Base-by-base conservation (phyloP, 1,140 invertebrate genomes). In the Thrips palmi region DNA sequence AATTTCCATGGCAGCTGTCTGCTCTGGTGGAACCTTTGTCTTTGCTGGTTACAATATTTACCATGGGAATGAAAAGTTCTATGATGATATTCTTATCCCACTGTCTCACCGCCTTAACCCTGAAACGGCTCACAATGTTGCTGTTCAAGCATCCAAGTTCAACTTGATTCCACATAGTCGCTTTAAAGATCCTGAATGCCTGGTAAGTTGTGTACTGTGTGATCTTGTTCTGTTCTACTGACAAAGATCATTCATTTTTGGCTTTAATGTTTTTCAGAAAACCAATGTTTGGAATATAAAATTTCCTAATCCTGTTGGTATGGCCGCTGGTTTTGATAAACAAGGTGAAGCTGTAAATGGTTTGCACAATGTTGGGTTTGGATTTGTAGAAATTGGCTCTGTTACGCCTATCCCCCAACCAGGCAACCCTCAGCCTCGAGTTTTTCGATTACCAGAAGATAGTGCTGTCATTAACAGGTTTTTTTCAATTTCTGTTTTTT, bases 291-390 rank as follows among this genome's bases (percentile, higher is more conserved):
- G 82, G 51, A 67, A 68, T 18, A 55, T 74, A 41, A 50, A 76
- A 12, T 75, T 97, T 33, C 60, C 62, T 41, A 96, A 93, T 64
- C 92, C 92, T 1, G 52, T 98, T 49, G 94, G 94, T 21, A 75
- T 97, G 47, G 93, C 93, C 32, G 94, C 94, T 43, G 94, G 94
- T 2, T 97, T 97, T 65, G 94, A 98, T 56, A 98, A 98, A 56
- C 74, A 97, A 59, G 93, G 73, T 7, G 86, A 97, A 64, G 87
- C 84, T 18, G 64, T 96, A 1, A 56, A 72, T 42, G 82, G 84
- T 1, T 56, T 98, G 19, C 66, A 71, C 32, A 72, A 77, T 49
- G 62, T 89, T 35, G 93, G 93, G 0, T 97, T 97, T 64, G 79
- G 91, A 17, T 91, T 96, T 62, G 74, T 97, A 23, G 94, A 98